Evolutionary conservation across 2,888 invertebrate species (phyloP).

Genomic region (Polietes domitor): DNA sequence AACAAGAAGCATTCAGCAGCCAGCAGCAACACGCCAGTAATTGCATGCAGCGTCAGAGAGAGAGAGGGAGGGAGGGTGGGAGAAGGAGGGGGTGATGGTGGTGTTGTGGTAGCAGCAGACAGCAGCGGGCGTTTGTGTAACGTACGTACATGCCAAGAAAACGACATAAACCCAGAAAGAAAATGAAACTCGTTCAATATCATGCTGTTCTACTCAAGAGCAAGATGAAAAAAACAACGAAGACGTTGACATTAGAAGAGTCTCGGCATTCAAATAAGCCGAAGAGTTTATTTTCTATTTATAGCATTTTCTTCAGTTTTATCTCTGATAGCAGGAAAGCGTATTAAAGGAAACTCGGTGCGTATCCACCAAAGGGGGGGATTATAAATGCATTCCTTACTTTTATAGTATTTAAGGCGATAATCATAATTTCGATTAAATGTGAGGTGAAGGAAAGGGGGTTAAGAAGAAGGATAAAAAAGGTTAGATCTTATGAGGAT

Average conservation of each 20-base stretch:
- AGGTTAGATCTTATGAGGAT: neutral
- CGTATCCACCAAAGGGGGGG: neutral
- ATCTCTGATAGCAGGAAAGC: neutral
- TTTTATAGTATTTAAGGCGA: neutral
- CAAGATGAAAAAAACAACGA: neutral
- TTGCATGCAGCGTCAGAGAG: neutral
- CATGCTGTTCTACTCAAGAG: neutral
- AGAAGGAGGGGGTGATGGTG: neutral
- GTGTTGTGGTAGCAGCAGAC: neutral
- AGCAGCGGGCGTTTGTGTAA: slow-evolving; percentile 1
- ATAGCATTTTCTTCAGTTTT: slow-evolving; percentile 6
- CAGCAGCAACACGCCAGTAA: neutral
- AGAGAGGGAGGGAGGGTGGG: neutral
- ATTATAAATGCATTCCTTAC: neutral
- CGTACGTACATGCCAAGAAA: neutral
- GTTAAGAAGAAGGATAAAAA: neutral
- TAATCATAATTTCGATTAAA: too few species aligned
- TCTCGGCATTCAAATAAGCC: neutral
- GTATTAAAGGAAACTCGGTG: too few species aligned
- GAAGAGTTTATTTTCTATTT: slow-evolving; percentile 26
- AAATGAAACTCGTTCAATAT: slow-evolving; percentile 40
- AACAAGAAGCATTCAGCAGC: slow-evolving; percentile 28
- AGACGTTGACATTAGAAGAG: slow-evolving; percentile 21
- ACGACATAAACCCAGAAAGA: slow-evolving; percentile 12
- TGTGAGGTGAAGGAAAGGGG: too few species aligned